Evolutionary conservation across 2,797 vertebrate genomes (phyloP), one percentile per base, ranked within the genome.

Genomic region (Holocentrus rufus): DNA sequence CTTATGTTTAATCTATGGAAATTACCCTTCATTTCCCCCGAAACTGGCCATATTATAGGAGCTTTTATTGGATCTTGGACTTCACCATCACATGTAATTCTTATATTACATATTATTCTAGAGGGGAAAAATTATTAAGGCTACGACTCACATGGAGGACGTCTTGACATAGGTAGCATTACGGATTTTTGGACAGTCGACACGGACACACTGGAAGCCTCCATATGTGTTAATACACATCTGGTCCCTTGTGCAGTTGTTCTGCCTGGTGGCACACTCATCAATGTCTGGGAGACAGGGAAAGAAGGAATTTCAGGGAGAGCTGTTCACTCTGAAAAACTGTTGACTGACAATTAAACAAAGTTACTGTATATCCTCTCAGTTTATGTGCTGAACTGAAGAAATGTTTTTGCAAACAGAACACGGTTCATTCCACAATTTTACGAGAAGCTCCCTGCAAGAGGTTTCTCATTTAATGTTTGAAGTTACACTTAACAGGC

Each of bases 211-310:
- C 71, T 91, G 93, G 83, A 95, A 93, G 3, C 94, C 92, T 13
- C 96, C 96, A 0, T 95, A 96, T 8, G 94, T 93, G 66, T 97
- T 97, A 64, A 98, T 83, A 78, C 96, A 97, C 27, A 92, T 88
- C 44, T 95, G 92, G 0, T 95, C 94, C 10, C 86, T 94, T 7
- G 89, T 93, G 89, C 96, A 98, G 89, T 95, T 93, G 86, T 95
- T 94, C 79, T 94, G 94, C 77, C 93, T 91, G 15, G 72, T 81
- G 0, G 89, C 8, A 0, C 96, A 97, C 74, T 98, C 96, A 18
- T 97, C 94, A 47, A 95, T 90, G 0, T 97, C 96, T 98, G 83
- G 17, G 44, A 60, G n/a, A 14, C 54, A 63, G 56, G 7, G 15
- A n/a, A 25, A 34, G 56, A 50, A 25, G 25, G 4, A 27, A 27